A percentile compares a stretch with the other conserved stretches of the same genome.
phyloP scores from a whole-genome alignment of 1,140 invertebrate genomes.

The Zaprionus davidi region DNA sequence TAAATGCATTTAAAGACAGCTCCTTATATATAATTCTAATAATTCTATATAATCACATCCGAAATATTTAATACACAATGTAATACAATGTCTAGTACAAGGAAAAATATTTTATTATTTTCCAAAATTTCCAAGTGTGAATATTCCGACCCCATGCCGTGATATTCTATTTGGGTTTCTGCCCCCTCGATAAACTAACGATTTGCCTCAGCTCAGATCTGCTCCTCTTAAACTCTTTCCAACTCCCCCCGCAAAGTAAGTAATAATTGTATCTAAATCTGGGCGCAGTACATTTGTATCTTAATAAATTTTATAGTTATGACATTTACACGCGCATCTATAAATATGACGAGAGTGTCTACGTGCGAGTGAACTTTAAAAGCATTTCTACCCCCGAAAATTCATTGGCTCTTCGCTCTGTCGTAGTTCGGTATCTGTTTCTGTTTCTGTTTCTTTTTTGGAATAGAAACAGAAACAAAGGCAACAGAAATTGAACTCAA shows the following conservation, averaged over 20 bases:
- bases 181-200: background rate
- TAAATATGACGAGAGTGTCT: conserved; percentile 21
- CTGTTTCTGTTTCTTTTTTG: conserved; percentile 21
- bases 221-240: background rate
- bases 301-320: conserved; percentile 80
- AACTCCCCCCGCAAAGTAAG: conserved; percentile 52
- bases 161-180: conserved; percentile 1
- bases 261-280: conserved; percentile 79
- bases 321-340: conserved; percentile 52
- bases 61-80: background rate
- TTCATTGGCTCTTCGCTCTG: conserved; percentile 21
- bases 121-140: background rate
- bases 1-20: no score
- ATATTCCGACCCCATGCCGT: background rate
- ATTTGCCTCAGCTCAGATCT: background rate
- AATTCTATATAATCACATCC: background rate
- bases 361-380: conserved; percentile 50
- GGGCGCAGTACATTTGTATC: conserved; percentile 74
- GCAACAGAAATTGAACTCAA: conserved; percentile 76
- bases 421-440: conserved; percentile 16
- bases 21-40: no score
- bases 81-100: no score
- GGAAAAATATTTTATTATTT: background rate
- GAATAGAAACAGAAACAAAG: conserved; percentile 10
- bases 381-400: conserved; percentile 65